A percentile compares a stretch with the other conserved stretches of the same genome.
Evolutionary conservation across 2,797 vertebrate genomes (phyloP).

Genomic region (Tympanoctomys barrerae): DNA sequence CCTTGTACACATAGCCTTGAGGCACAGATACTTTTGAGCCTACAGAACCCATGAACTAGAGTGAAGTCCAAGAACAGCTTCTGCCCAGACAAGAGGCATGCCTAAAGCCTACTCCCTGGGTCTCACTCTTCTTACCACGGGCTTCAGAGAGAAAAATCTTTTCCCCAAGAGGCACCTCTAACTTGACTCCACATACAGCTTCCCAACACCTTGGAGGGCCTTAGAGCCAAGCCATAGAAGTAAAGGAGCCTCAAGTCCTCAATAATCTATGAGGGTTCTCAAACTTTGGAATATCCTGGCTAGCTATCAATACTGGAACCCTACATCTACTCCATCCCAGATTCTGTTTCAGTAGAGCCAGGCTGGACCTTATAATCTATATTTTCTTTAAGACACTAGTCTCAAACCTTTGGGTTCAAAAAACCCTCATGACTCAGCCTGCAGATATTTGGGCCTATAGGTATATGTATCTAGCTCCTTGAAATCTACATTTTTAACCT

Average conservation of each 20-base stretch:
- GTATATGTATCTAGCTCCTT: neutral
- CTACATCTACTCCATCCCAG: neutral
- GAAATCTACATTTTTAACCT: neutral
- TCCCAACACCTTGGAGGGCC: neutral
- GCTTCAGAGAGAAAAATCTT: neutral
- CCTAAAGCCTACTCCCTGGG: neutral
- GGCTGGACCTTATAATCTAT: neutral
- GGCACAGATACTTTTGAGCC: neutral
- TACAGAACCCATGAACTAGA: accelerated
- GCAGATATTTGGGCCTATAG: neutral
- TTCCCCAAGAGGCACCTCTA: neutral
- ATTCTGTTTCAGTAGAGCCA: neutral
- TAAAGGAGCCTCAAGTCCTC: neutral
- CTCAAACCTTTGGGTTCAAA: neutral
- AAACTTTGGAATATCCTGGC: neutral
- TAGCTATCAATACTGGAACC: neutral
- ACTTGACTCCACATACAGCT: neutral
- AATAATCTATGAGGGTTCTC: neutral
- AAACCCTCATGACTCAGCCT: neutral
- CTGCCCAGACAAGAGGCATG: neutral
- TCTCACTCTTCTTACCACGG: neutral
- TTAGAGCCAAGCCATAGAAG: neutral
- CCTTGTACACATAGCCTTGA: neutral
- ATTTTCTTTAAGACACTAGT: neutral
- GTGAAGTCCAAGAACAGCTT: neutral